Base-by-base conservation (phyloP, 2,888 invertebrate species). In the Lepidonotus clava region DNA sequence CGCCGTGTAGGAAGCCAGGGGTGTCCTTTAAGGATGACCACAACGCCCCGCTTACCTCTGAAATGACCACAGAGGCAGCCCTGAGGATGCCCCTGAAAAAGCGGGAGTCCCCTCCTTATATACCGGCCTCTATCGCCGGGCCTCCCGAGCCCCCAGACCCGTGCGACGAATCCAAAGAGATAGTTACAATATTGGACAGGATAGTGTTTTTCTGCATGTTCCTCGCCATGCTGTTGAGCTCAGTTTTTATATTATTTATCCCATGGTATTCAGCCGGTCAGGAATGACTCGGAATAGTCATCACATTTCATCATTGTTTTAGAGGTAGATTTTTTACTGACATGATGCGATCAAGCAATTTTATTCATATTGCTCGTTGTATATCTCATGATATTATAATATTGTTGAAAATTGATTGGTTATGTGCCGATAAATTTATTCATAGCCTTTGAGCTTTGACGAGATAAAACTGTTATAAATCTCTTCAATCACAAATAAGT, bases 171-270 rank as follows among this genome's bases (percentile, higher is more conserved):
- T 46, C 46, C 28, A 41, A 24, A 24, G 32, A 46, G 28, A 80
- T 85, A 6, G 85, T 66, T 1, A 21, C 36, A 5, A 85, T 85
- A 6, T n/a, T 85, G 46, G 85, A 85, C 53, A 24, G 85, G 51
- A 34, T 85, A 21, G 71, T 40, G 28, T 85, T 85, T 28, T 1
- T 41, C n/a, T 6, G 71, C 46, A 67, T 85, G 51, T n/a, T 71
- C 18, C 66, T 85, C 21, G 51, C 66, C 1, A 80, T 77, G 38
- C 38, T 86, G 38, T 41, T 86, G 0, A 40, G 77, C 28, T 77
- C 80, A 6, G 28, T 56, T 53, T 80, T 86, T 34, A 66, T 76
- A 80, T 40, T 86, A 1, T 77, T 86, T 38, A 28, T 86, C n/a
- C 86, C 86, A 5, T 86, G 86, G 56, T 51, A 66, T n/a, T 28